Conservation (phyloP, 2,113 vertebrate genomes). For the Scortum barcoo region DNA sequence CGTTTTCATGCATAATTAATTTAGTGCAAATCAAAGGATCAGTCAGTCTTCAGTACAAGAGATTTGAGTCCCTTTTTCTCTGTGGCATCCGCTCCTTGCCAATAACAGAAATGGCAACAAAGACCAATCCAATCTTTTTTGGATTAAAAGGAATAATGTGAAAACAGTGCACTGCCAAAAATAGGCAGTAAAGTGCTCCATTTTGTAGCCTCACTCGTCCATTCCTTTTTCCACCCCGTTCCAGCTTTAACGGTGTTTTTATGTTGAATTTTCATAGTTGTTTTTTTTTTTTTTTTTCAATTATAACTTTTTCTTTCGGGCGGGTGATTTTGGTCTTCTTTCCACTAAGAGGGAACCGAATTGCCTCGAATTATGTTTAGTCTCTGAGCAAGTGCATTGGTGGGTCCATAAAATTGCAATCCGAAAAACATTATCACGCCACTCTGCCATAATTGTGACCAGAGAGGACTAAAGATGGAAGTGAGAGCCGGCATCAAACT, state of each 20-base stretch:
- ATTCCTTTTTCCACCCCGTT: neutral
- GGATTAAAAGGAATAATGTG: constrained; percentile 36
- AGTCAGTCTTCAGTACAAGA: constrained; percentile 19
- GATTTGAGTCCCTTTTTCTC: constrained; percentile 16
- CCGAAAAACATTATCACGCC: neutral
- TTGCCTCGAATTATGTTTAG: constrained; percentile 5
- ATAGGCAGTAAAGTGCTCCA: constrained; percentile 11
- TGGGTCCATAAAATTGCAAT: constrained; percentile 19
- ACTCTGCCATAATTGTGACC: constrained; percentile 2
- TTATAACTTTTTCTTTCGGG: neutral
- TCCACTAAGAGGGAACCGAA: neutral
- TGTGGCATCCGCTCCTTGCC: constrained; percentile 15
- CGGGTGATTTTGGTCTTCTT: constrained; percentile 7
- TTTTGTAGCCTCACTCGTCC: neutral
- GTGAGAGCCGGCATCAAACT: constrained; percentile 18
- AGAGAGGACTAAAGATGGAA: neutral
- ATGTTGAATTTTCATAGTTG: neutral
- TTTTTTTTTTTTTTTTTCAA: too few species aligned
- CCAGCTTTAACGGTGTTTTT: neutral
- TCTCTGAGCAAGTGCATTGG: neutral
- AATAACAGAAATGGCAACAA: constrained; percentile 26
- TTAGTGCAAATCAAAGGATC: constrained; percentile 18
- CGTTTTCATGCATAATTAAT: constrained; percentile 28
- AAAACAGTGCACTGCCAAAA: constrained; percentile 11
- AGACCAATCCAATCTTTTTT: neutral